Conservation (phyloP, 1,140 invertebrate genomes). For the Drosophila bifasciata region DNA sequence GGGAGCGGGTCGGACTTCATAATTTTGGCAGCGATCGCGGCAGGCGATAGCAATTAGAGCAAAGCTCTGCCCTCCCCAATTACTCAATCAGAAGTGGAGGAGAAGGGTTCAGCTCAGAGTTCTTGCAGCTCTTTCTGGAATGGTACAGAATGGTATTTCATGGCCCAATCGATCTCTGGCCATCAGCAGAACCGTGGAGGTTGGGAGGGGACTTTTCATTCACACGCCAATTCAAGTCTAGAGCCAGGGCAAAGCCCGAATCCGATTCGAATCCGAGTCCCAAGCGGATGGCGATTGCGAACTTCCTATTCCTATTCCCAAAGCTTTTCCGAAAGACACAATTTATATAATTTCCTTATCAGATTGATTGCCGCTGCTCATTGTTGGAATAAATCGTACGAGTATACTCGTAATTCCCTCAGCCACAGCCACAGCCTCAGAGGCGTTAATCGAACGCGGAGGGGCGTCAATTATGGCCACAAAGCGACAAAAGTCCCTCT, state of each 20-base stretch:
- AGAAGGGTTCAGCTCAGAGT: neutral
- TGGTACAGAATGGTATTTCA: conserved; percentile 9
- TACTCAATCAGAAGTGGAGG: conserved; percentile 53
- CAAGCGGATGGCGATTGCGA: conserved; percentile 57
- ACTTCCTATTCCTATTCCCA: conserved; percentile 57
- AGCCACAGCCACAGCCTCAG: conserved; percentile 8
- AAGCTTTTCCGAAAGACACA: conserved; percentile 62
- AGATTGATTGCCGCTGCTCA: conserved; percentile 47
- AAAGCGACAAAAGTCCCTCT: conserved; percentile 53
- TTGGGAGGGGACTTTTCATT: conserved; percentile 41
- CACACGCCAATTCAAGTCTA: conserved; percentile 50
- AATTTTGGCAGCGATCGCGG: conserved; percentile 64
- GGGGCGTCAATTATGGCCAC: conserved; percentile 61
- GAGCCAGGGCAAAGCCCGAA: conserved; percentile 1
- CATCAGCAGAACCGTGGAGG: conserved; percentile 28
- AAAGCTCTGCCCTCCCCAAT: conserved; percentile 49
- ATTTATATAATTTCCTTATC: conserved; percentile 80
- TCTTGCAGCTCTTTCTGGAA: neutral
- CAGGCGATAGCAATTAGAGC: conserved; percentile 68
- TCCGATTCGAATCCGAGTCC: conserved; percentile 28
- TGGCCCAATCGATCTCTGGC: conserved; percentile 58
- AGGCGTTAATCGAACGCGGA: conserved; percentile 56
- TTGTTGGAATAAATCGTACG: conserved; percentile 68
- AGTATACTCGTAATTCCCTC: conserved; percentile 43
- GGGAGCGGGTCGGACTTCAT: conserved; percentile 16